These are phyloP conservation scores for Venustoraphidia nigricollis DNA, from an alignment of 2,888 invertebrate species.

Conservation along the genomic window DNA sequence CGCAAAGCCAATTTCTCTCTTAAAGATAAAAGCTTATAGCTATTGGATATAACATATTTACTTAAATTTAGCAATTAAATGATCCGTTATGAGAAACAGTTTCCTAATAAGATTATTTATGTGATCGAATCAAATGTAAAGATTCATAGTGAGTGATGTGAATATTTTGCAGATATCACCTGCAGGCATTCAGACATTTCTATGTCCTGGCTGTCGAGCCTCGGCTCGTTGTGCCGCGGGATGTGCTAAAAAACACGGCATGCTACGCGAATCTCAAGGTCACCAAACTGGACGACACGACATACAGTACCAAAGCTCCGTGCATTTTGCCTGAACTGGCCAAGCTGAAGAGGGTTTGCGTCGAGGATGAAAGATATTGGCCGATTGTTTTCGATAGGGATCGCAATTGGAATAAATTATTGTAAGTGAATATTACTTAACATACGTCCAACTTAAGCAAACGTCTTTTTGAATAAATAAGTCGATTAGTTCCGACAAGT, in stretches of 20 bases:
- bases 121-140: too few species aligned
- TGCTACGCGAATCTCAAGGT: slow-evolving; percentile 71
- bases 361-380: slow-evolving; percentile 83
- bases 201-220: slow-evolving; percentile 92
- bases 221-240: slow-evolving; percentile 72
- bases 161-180: slow-evolving; percentile 60
- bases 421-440: slow-evolving; percentile 37
- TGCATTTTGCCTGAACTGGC: slow-evolving; percentile 73
- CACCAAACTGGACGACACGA: slow-evolving; percentile 26
- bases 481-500: too few species aligned
- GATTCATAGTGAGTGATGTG: not conserved
- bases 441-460: too few species aligned
- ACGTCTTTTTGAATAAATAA: not conserved
- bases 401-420: slow-evolving; percentile 69
- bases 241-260: slow-evolving; percentile 61
- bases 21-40: too few species aligned
- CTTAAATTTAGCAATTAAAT: too few species aligned
- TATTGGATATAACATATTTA: too few species aligned
- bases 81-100: too few species aligned
- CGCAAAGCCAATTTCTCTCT: too few species aligned
- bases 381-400: slow-evolving; percentile 67
- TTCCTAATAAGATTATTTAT: too few species aligned
- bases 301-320: slow-evolving; percentile 49
- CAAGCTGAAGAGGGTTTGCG: slow-evolving; percentile 53
- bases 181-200: slow-evolving; percentile 92